These are phyloP conservation scores for Mormoops blainvillei DNA, from an alignment of 2,113 vertebrate species.

Conservation along the genomic window DNA sequence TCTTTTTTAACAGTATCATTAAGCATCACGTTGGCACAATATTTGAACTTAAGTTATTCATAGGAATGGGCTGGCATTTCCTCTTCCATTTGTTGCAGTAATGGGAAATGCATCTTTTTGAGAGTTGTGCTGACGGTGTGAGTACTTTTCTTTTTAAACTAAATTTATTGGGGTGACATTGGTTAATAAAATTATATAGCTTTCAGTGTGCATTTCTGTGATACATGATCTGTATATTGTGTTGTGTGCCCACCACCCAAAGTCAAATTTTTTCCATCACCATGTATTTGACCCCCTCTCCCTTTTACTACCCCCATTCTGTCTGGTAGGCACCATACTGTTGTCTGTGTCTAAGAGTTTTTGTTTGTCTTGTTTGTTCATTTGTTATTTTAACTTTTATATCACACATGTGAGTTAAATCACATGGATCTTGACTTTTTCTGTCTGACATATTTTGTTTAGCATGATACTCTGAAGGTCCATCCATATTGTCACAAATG, in stretches of 20 bases:
- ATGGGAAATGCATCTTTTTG: not conserved
- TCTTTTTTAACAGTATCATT: not conserved
- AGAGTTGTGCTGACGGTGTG: not conserved
- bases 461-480: not conserved
- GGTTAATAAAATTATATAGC: not conserved
- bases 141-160: not conserved
- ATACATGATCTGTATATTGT: not conserved
- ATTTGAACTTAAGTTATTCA: not conserved
- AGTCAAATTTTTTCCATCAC: not conserved
- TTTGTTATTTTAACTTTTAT: not conserved
- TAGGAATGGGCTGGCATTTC: not conserved
- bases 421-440: not conserved
- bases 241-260: not conserved
- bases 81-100: not conserved
- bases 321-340: not conserved
- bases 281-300: not conserved
- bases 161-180: not conserved
- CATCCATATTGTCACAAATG: not conserved
- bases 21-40: not conserved
- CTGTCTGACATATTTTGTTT: not conserved
- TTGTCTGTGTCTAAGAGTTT: not conserved
- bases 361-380: not conserved
- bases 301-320: not conserved
- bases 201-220: not conserved
- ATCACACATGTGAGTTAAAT: not conserved